Percentiles rank a stretch among this genome's conserved stretches.
phyloP scores from a whole-genome alignment of 2,797 vertebrate genomes.

The Euphonia xanthogaster region DNA sequence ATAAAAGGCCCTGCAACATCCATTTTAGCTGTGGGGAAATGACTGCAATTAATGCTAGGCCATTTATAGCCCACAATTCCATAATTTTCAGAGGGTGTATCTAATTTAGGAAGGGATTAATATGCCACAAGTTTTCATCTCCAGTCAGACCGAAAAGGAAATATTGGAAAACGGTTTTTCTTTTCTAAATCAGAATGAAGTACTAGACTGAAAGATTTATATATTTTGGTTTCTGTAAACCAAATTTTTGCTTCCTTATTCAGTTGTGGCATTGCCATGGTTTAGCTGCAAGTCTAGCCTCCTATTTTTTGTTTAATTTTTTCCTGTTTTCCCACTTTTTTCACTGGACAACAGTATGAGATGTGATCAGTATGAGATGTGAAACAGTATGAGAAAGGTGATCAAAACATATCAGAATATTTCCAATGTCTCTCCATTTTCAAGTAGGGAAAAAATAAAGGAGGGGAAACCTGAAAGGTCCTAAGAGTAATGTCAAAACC shows the following conservation, averaged over 20 bases:
- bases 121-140: background rate
- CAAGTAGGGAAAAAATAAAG: background rate
- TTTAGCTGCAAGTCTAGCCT: background rate
- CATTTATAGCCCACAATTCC: background rate
- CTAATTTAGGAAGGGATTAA: slow-evolving; percentile 19
- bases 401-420: background rate
- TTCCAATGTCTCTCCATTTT: background rate
- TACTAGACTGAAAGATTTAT: background rate
- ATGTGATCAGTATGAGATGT: background rate
- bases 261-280: background rate
- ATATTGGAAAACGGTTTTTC: background rate
- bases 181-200: background rate
- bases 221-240: background rate
- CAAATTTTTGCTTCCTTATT: background rate
- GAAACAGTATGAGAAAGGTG: background rate
- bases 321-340: background rate
- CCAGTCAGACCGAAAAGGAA: background rate
- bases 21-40: background rate
- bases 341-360: background rate
- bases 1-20: background rate
- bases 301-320: background rate
- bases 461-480: background rate
- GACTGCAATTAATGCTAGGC: background rate
- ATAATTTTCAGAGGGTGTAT: background rate
- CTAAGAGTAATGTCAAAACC: background rate